A percentile compares a stretch with the other conserved stretches of the same genome.
phyloP scores from a whole-genome alignment of 2,888 invertebrate species.

The Elysia crispata region DNA sequence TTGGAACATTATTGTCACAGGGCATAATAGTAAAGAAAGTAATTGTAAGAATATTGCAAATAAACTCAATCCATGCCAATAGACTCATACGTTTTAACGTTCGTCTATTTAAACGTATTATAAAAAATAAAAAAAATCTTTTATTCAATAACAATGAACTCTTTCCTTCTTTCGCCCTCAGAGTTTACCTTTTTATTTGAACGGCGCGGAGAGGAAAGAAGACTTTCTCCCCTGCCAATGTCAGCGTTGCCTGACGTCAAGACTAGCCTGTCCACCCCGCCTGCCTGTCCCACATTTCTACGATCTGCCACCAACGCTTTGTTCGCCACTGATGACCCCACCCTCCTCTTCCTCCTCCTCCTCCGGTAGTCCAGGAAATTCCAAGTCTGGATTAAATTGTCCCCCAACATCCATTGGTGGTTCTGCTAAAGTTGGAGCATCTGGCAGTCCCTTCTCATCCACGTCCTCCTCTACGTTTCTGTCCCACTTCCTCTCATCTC shows the following conservation, averaged over 20 bases:
- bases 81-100: too few species aligned
- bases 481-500: not conserved
- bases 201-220: slow-evolving; percentile 43
- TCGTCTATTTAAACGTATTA: too few species aligned
- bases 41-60: too few species aligned
- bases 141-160: too few species aligned
- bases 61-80: too few species aligned
- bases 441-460: not conserved
- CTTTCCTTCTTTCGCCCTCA: slow-evolving; percentile 19
- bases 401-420: too few species aligned
- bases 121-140: too few species aligned
- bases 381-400: too few species aligned
- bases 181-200: slow-evolving; percentile 43
- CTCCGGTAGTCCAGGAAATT: too few species aligned
- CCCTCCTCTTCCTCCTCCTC: not conserved
- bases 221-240: slow-evolving; percentile 50
- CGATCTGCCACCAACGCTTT: slow-evolving; percentile 13
- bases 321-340: slow-evolving; percentile 10
- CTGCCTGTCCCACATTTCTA: not conserved
- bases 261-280: not conserved
- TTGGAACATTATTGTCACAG: too few species aligned
- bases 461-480: not conserved
- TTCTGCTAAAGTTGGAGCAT: too few species aligned
- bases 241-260: slow-evolving; percentile 33
- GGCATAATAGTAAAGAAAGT: too few species aligned